These are phyloP conservation scores for Drosophila merina DNA, from an alignment of 2,888 invertebrate genomes.

Conservation along the genomic window DNA sequence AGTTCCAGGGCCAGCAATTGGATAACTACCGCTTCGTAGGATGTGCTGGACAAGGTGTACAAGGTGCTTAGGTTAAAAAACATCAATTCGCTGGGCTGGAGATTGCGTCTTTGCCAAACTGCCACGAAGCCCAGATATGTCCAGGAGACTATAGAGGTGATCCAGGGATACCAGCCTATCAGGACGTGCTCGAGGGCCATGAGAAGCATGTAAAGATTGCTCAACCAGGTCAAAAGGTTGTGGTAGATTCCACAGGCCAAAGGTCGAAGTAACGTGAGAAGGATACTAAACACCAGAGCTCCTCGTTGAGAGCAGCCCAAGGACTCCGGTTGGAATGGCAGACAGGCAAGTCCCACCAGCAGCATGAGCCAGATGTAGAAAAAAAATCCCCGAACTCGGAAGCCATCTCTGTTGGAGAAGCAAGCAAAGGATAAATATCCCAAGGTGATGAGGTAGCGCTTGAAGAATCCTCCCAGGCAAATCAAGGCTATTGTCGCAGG, in stretches of 20 bases:
- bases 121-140: slow-evolving; percentile 72
- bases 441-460: slow-evolving; percentile 63
- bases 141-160: slow-evolving; percentile 87
- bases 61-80: slow-evolving; percentile 87
- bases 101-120: slow-evolving; percentile 43
- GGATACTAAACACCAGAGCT: slow-evolving; percentile 60
- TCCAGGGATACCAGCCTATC: slow-evolving; percentile 70
- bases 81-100: slow-evolving; percentile 85
- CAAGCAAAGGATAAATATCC: slow-evolving; percentile 67
- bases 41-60: slow-evolving; percentile 88
- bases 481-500: slow-evolving; percentile 64
- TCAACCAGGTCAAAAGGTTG: slow-evolving; percentile 39
- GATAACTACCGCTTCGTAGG: slow-evolving; percentile 92
- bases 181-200: slow-evolving; percentile 58
- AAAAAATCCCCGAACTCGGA: slow-evolving; percentile 51
- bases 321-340: slow-evolving; percentile 90
- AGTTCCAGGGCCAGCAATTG: slow-evolving; percentile 83
- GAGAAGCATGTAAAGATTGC: slow-evolving; percentile 52
- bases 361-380: slow-evolving; percentile 84
- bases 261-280: slow-evolving; percentile 52
- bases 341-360: slow-evolving; percentile 86
- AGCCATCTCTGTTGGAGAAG: slow-evolving; percentile 50
- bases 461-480: slow-evolving; percentile 63
- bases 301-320: slow-evolving; percentile 62
- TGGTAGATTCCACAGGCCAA: slow-evolving; percentile 47